A percentile compares a stretch with the other conserved stretches of the same genome.
Evolutionary conservation across 2,113 vertebrate species (phyloP).

Genomic region (Scophthalmus maximus): DNA sequence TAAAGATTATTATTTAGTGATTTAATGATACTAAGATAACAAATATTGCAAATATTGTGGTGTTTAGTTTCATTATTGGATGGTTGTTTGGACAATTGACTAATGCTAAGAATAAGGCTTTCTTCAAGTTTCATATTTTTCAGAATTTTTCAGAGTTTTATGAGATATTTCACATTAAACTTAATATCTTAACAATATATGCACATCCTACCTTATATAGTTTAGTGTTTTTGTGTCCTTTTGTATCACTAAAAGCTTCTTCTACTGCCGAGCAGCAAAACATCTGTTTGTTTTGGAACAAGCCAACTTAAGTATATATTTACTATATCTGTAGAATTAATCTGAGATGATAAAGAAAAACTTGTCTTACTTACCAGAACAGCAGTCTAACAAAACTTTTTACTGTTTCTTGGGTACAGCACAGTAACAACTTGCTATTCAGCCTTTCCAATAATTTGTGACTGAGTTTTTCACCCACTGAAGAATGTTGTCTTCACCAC

Average conservation of each 20-base stretch:
- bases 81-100: not conserved
- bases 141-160: not conserved
- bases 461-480: conserved; percentile 46
- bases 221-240: not conserved
- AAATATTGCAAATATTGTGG: not conserved
- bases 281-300: not conserved
- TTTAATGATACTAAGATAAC: not conserved
- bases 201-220: not conserved
- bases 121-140: not conserved
- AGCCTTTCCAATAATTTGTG: conserved; percentile 15
- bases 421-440: not conserved
- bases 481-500: conserved; percentile 83
- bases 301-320: not conserved
- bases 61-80: not conserved
- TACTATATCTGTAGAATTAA: no score
- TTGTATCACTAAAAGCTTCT: not conserved
- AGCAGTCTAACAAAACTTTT: not conserved
- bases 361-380: not conserved
- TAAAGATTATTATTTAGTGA: no score
- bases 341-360: not conserved
- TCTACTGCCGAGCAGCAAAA: not conserved
- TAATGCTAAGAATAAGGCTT: not conserved
- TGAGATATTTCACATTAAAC: no score
- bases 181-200: no score
- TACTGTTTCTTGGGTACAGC: not conserved